Percentiles rank a stretch among this genome's conserved stretches.
Evolutionary conservation across 1,140 invertebrate genomes (phyloP).

Genomic region (Spodoptera litura): DNA sequence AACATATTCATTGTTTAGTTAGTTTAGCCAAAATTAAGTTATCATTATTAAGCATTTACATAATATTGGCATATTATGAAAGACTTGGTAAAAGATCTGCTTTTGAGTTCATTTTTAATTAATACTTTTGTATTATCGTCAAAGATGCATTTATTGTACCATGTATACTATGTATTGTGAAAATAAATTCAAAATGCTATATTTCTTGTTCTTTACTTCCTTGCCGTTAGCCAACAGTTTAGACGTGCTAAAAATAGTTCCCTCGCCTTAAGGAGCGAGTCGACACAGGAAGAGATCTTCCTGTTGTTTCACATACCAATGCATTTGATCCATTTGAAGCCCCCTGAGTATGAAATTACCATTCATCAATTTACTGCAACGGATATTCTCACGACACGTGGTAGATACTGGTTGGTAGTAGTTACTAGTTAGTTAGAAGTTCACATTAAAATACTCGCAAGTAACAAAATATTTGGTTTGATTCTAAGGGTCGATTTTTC

Average conservation of each 20-base stretch:
- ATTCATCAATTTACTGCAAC: too few relatives aligned
- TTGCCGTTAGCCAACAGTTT: neutral
- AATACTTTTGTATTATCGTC: slow-evolving; percentile 45
- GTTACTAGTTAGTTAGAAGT: neutral
- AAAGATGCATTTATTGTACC: slow-evolving; percentile 44
- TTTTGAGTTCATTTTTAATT: slow-evolving; percentile 20
- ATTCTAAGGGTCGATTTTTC: neutral
- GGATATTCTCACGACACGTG: too few relatives aligned
- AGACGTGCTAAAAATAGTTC: neutral
- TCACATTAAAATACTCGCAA: neutral
- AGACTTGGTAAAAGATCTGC: slow-evolving; percentile 16
- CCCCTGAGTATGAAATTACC: too few relatives aligned
- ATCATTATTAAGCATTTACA: slow-evolving; percentile 36
- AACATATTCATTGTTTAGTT: slow-evolving; percentile 55
- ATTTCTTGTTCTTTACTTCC: neutral
- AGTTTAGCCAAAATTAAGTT: slow-evolving; percentile 48
- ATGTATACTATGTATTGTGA: slow-evolving; percentile 42
- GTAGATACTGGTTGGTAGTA: too few relatives aligned
- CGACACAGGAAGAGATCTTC: neutral
- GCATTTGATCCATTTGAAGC: neutral
- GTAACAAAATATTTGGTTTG: neutral
- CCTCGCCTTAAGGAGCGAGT: neutral
- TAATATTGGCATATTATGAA: slow-evolving; percentile 1
- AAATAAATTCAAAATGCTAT: slow-evolving; percentile 42
- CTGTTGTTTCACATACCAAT: neutral